Percentiles rank a stretch among this genome's conserved stretches.
These are phyloP conservation scores for Enteromius mattozi DNA, from an alignment of 2,797 vertebrate genomes.

Conservation along the genomic window DNA sequence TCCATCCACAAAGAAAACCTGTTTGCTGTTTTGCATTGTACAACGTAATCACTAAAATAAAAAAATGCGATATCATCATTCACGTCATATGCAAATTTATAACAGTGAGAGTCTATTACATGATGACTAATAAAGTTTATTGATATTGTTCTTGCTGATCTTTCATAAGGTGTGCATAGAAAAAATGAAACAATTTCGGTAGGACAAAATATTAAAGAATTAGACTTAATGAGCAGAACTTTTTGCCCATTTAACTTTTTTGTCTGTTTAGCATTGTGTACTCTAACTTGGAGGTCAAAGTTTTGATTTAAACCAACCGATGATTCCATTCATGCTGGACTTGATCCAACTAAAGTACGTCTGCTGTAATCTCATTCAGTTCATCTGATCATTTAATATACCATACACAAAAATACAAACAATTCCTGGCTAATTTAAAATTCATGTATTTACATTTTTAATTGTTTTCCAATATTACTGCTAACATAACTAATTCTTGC, in stretches of 20 bases:
- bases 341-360: conserved; percentile 69
- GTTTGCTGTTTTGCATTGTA: conserved; percentile 55
- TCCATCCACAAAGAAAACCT: neutral
- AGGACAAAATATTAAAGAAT: neutral
- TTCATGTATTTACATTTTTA: neutral
- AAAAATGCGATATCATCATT: conserved; percentile 47
- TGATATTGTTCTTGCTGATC: neutral
- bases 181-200: neutral
- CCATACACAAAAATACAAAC: conserved; percentile 59
- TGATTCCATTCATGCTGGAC: conserved; percentile 69
- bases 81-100: conserved; percentile 55
- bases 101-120: conserved; percentile 14
- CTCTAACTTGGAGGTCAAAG: conserved; percentile 35
- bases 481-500: neutral
- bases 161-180: neutral
- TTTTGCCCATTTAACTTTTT: neutral
- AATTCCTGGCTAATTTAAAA: conserved; percentile 24
- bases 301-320: conserved; percentile 46
- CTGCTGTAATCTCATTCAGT: conserved; percentile 75
- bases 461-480: neutral
- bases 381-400: conserved; percentile 61
- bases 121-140: neutral
- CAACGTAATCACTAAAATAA: conserved; percentile 42
- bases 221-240: neutral
- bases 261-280: conserved; percentile 49